phyloP scores from a whole-genome alignment of 1,140 invertebrate genomes.

The Triops cancriformis region DNA sequence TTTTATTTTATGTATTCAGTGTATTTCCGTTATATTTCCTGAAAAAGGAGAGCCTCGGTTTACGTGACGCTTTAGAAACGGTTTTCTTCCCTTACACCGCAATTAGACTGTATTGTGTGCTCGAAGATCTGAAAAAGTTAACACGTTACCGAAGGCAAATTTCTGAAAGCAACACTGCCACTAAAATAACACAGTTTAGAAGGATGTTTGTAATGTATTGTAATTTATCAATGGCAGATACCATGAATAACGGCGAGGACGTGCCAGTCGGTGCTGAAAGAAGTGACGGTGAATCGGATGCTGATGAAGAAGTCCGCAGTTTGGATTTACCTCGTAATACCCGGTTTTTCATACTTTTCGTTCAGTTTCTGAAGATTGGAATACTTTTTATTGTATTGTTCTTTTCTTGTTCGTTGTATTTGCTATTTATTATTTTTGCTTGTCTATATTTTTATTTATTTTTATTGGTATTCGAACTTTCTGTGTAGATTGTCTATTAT shows the following conservation, averaged over 20 bases:
- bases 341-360: background rate
- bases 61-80: too few relatives aligned
- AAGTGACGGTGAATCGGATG: conserved; percentile 24
- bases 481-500: too few relatives aligned
- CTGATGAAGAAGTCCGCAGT: conserved; percentile 27
- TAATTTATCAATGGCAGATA: background rate
- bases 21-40: too few relatives aligned
- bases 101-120: background rate
- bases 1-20: too few relatives aligned
- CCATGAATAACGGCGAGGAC: conserved; percentile 1
- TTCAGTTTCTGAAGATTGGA: too few relatives aligned
- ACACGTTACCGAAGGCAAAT: too few relatives aligned
- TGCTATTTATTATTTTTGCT: too few relatives aligned
- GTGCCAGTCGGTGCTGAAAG: background rate
- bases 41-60: too few relatives aligned
- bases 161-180: background rate
- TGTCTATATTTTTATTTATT: too few relatives aligned
- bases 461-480: too few relatives aligned
- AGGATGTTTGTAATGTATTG: background rate
- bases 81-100: too few relatives aligned
- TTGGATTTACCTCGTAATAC: conserved; percentile 24
- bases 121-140: background rate
- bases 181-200: background rate
- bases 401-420: background rate
- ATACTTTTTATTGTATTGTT: too few relatives aligned